A percentile compares a stretch with the other conserved stretches of the same genome.
Conservation (phyloP, 2,888 invertebrate genomes). For the Bugulina stolonifera region DNA sequence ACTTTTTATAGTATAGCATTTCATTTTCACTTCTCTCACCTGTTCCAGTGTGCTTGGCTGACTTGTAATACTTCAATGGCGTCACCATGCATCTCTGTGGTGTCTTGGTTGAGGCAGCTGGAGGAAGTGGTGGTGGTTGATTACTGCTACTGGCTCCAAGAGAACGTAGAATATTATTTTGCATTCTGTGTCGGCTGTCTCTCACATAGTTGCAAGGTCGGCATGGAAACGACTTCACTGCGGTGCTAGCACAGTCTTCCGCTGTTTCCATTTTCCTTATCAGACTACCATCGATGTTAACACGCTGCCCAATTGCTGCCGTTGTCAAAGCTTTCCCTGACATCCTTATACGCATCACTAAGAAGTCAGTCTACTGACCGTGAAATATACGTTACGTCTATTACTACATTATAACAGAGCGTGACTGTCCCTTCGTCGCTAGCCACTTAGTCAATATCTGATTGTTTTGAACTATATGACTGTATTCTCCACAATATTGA, state of each 20-base stretch:
- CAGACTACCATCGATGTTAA: not conserved
- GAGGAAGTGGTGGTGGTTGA: not conserved
- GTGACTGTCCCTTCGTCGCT: not conserved
- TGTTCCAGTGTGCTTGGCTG: not conserved
- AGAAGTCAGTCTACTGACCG: not conserved
- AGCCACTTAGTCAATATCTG: not conserved
- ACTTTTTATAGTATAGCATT: too few species aligned
- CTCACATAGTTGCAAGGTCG: conserved; percentile 16
- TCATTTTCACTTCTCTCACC: too few species aligned
- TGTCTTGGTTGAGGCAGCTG: not conserved
- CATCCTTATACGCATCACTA: not conserved
- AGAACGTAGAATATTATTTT: conserved; percentile 2
- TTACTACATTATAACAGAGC: not conserved
- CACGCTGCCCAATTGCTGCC: not conserved
- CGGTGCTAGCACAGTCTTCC: not conserved
- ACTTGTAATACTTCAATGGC: not conserved
- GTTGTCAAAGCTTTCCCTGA: not conserved
- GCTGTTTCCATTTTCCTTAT: not conserved
- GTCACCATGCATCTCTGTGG: not conserved
- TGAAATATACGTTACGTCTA: not conserved
- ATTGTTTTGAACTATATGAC: not conserved
- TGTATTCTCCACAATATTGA: not conserved
- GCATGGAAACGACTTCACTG: conserved; percentile 5
- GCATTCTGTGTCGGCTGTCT: conserved; percentile 13
- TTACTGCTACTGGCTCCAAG: not conserved